Evolutionary conservation across 2,888 invertebrate genomes (phyloP), one percentile per base, ranked within the genome.

Genomic region (Boloria selene): DNA sequence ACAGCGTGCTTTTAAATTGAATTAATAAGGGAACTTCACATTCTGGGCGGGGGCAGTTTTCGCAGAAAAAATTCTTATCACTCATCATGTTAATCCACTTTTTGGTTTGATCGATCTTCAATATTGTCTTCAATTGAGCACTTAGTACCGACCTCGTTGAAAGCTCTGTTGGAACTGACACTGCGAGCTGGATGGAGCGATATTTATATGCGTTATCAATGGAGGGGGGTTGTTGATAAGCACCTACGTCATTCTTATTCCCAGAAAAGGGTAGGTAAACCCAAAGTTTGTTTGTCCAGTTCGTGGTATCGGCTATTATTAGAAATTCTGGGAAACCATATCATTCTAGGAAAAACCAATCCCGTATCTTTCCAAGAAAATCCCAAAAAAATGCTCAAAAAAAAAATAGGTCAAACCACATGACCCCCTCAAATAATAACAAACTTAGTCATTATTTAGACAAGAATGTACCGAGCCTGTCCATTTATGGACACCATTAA

Each of bases 41-140:
- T 22, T 22, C 22, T 22, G 22, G 22, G 22, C 22, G 22, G 22
- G 22, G 22, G 53, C 10, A 47, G 60, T 26, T 60, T 26, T 60
- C 22, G 50, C 26, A 31, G 22, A 31, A 31, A 16, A 31, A 49
- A 47, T 49, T n/a, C 49, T 26, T 49, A 50, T 49, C 49, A 45
- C 60, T 60, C 60, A 60, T 22, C 60, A 60, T 60, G 47, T 18
- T 3, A 60, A 60, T 44, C 49, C 49, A 60, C 60, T 60, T 60
- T 49, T 60, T 16, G 49, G 38, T 22, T 60, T 58, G n/a, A 58
- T 47, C 31, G 22, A 60, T 60, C 31, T 50, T 49, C 50, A 50
- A 49, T 60, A 60, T 50, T 60, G 49, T 60, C 50, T 60, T 60
- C 60, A 50, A 50, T 49, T 50, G 60, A 18, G 60, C 50, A 50